Evolutionary conservation across 2,113 vertebrate genomes (phyloP).

Genomic region (Carollia perspicillata): DNA sequence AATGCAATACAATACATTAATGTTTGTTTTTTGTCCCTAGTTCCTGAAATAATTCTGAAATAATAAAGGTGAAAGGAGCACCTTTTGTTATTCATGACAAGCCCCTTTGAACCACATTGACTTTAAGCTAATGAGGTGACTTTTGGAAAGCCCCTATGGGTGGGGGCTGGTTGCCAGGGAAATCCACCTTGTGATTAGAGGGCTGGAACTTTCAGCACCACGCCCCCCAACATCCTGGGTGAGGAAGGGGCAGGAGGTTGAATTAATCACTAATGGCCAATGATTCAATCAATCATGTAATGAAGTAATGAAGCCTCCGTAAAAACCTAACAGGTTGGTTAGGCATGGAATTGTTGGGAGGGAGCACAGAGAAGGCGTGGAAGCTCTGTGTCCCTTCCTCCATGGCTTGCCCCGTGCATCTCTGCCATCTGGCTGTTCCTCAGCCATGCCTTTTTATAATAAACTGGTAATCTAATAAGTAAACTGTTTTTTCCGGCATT

Average conservation of each 20-base stretch:
- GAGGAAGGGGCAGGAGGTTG: background rate
- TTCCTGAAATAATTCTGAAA: background rate
- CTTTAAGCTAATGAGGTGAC: background rate
- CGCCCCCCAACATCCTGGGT: background rate
- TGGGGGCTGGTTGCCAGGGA: background rate
- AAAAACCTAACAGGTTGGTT: background rate
- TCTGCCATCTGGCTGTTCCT: background rate
- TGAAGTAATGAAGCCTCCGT: background rate
- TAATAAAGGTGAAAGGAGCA: background rate
- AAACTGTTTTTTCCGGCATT: background rate
- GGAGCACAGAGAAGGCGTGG: background rate
- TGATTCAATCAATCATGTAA: background rate
- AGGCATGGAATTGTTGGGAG: background rate
- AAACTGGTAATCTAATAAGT: background rate
- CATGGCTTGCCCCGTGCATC: too few species aligned
- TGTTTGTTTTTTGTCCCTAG: background rate
- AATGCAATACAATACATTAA: background rate
- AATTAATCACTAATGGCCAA: background rate
- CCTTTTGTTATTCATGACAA: background rate
- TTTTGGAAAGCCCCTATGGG: background rate
- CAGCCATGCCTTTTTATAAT: background rate
- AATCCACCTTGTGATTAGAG: background rate
- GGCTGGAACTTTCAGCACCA: background rate
- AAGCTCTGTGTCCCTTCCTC: background rate
- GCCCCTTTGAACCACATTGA: background rate